phyloP scores from a whole-genome alignment of 2,888 invertebrate genomes.

The Papilio gigon region DNA sequence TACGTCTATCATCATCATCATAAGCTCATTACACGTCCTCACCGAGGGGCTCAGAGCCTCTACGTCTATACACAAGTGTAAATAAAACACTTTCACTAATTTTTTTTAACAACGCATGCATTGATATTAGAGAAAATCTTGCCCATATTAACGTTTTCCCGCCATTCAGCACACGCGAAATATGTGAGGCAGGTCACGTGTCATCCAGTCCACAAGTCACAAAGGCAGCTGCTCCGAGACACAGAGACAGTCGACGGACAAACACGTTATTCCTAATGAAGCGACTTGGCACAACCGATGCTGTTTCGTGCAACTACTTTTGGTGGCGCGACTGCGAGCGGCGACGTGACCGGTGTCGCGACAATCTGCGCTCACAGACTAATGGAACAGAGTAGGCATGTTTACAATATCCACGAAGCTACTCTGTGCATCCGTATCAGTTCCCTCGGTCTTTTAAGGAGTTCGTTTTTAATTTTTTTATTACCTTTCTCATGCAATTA shows the following conservation, averaged over 20 bases:
- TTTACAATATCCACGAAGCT: background rate
- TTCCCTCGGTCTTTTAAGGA: no score
- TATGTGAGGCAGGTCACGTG: slow-evolving; percentile 32
- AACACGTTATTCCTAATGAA: slow-evolving; percentile 61
- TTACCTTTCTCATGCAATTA: no score
- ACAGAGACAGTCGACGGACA: slow-evolving; percentile 7
- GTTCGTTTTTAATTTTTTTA: no score
- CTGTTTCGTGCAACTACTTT: slow-evolving; percentile 53
- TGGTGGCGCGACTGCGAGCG: slow-evolving; percentile 53
- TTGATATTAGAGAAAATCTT: background rate
- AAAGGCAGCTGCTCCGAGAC: no score
- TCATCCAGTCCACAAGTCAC: background rate
- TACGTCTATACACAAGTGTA: no score
- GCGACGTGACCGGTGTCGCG: slow-evolving; percentile 46
- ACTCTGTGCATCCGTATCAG: no score
- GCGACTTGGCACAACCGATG: slow-evolving; percentile 56
- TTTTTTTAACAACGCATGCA: no score
- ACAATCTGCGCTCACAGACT: slow-evolving; percentile 26
- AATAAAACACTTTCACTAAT: no score
- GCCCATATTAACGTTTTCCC: slow-evolving; percentile 20
- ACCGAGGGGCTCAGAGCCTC: no score
- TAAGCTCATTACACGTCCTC: no score
- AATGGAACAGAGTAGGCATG: background rate
- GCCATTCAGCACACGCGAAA: slow-evolving; percentile 9
- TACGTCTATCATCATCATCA: no score